Conservation (phyloP, 2,113 vertebrate genomes). For the Sphyrna mokarran region DNA sequence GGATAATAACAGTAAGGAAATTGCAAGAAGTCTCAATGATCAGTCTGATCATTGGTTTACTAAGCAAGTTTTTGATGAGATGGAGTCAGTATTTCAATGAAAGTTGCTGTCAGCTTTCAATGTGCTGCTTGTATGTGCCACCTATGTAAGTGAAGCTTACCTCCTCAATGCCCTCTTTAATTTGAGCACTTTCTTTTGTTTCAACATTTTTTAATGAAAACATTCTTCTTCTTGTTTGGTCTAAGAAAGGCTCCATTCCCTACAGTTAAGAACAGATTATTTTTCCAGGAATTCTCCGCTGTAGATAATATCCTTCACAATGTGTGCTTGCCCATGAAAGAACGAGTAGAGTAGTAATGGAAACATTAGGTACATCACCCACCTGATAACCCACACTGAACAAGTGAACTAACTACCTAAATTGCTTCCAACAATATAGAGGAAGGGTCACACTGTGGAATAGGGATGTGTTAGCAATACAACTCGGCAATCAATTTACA, state of each 20-base stretch:
- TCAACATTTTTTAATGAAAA: slow-evolving; percentile 52
- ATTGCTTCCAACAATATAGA: slow-evolving; percentile 76
- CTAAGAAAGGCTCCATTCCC: slow-evolving; percentile 85
- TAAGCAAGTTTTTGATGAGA: slow-evolving; percentile 68
- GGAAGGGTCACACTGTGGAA: slow-evolving; percentile 73
- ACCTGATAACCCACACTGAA: slow-evolving; percentile 73
- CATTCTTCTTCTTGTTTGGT: slow-evolving; percentile 79
- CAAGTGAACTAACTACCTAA: slow-evolving; percentile 82
- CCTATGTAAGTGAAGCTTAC: slow-evolving; percentile 74
- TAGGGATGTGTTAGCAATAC: slow-evolving; percentile 74
- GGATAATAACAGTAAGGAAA: slow-evolving; percentile 80
- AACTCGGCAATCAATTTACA: slow-evolving; percentile 69
- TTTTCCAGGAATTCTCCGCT: slow-evolving; percentile 66
- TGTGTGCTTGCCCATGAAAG: slow-evolving; percentile 70
- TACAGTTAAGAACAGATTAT: slow-evolving; percentile 79
- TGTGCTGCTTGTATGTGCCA: slow-evolving; percentile 72
- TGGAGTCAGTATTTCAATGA: slow-evolving; percentile 69
- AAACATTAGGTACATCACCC: slow-evolving; percentile 81
- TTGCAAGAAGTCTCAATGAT: slow-evolving; percentile 72
- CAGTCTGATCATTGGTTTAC: slow-evolving; percentile 62
- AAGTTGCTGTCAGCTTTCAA: slow-evolving; percentile 77
- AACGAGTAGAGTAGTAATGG: slow-evolving; percentile 67
- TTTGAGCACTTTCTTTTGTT: slow-evolving; percentile 77
- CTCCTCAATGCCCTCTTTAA: slow-evolving; percentile 85
- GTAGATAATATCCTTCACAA: slow-evolving; percentile 60